Evolutionary conservation across 2,113 vertebrate genomes (phyloP), one percentile per base, ranked within the genome.

Genomic region (Macheiramphus alcinus): DNA sequence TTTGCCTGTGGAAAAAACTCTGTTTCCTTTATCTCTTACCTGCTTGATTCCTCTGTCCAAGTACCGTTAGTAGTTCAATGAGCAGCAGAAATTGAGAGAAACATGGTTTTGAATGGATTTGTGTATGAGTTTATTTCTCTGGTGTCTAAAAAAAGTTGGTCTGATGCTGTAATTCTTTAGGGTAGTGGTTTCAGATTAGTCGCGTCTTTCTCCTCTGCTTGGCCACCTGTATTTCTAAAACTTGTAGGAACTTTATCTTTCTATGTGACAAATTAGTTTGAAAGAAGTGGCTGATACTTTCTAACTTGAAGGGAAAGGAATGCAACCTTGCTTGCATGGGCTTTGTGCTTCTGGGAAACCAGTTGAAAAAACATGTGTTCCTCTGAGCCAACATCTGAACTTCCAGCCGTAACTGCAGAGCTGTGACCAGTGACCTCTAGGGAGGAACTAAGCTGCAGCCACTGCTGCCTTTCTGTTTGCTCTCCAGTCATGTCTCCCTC

Each of bases 251-350:
- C 50, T 85, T 53, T 72, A 7, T 34, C 21, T 74, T 58, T 38
- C 82, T 63, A 3, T 68, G 21, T 58, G 67, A 45, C 31, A 21
- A 9, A 38, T 34, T 7, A 8, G 9, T 34, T 53, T 21, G 27
- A 29, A 72, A 68, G 31, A 56, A 86, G 45, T 58, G 42, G 4
- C 29, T 12, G 16, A 7, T 86, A 1, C 11, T 42, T 90, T 55
- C 11, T n/a, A 17, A 15, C 22, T 32, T 5, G 9, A 71, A 52
- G 17, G 48, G 48, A 17, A 34, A 68, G 61, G 43, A 59, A 3
- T 32, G 8, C 32, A 76, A 0, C 32, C 32, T 70, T 68, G 10
- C 29, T 56, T 8, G 3, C 6, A 1, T 6, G 27, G 53, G 26
- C 31, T 61, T 38, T 62, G 31, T 70, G 73, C n/a, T 11, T 75